phyloP scores from a whole-genome alignment of 23 tunicate genomes.

The Trididemnum miniatum region DNA sequence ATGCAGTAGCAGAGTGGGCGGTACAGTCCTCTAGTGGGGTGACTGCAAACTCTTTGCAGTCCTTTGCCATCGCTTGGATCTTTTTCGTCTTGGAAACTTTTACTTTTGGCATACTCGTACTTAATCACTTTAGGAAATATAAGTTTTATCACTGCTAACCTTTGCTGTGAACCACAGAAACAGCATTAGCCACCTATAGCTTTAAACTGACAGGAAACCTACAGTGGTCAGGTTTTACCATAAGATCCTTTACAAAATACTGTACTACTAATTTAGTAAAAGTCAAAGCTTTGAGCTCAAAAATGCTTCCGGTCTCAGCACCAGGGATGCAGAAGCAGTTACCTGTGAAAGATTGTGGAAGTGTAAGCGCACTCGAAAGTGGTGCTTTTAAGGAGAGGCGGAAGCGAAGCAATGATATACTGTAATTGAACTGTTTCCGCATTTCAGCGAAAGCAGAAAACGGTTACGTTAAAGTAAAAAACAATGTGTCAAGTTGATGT shows the following conservation, averaged over 20 bases:
- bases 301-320: neutral
- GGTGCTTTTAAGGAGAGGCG: too few species aligned
- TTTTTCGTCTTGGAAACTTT: slow-evolving; percentile 22
- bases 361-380: too few species aligned
- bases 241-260: neutral
- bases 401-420: too few species aligned
- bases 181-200: neutral
- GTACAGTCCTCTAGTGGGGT: slow-evolving; percentile 17
- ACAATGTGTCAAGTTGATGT: too few species aligned
- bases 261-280: neutral
- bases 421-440: too few species aligned
- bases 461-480: too few species aligned
- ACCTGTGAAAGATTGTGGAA: too few species aligned
- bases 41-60: slow-evolving; percentile 21
- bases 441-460: too few species aligned
- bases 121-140: too few species aligned
- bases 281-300: slow-evolving; percentile 11
- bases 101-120: slow-evolving; percentile 32
- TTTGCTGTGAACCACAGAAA: neutral
- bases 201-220: slow-evolving; percentile 2
- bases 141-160: neutral
- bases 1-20: slow-evolving; percentile 24
- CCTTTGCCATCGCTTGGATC: slow-evolving; percentile 9
- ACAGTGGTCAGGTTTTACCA: too few species aligned
- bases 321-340: too few species aligned